Evolutionary conservation across 1,140 invertebrate genomes (phyloP).

Genomic region (Drosophila aff.): DNA sequence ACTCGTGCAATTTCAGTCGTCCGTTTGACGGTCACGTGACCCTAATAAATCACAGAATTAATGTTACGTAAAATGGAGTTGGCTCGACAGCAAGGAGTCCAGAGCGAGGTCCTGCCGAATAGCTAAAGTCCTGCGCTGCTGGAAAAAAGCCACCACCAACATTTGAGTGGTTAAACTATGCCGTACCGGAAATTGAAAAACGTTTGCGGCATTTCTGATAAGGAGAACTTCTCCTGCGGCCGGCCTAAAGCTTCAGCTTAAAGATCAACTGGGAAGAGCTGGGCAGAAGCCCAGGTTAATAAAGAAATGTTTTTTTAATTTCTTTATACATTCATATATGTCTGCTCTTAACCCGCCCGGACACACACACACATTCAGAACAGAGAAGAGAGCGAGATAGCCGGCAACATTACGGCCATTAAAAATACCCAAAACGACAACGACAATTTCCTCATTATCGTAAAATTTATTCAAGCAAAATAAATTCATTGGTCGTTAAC

Average conservation of each 20-base stretch:
- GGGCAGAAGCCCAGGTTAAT: conserved; percentile 21
- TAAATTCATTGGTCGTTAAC: conserved; percentile 86
- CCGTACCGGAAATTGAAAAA: conserved; percentile 80
- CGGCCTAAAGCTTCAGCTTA: conserved; percentile 30
- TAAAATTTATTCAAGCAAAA: conserved; percentile 85
- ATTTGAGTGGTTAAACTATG: conserved; percentile 67
- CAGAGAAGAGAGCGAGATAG: conserved; percentile 30
- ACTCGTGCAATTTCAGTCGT: conserved; percentile 70
- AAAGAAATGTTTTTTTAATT: conserved; percentile 21
- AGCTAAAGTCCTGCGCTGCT: conserved; percentile 4
- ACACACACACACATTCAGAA: conserved; percentile 3
- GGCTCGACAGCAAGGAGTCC: conserved; percentile 20
- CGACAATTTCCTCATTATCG: conserved; percentile 85
- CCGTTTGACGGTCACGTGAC: conserved; percentile 85
- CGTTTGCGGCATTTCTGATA: conserved; percentile 81
- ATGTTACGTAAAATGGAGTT: conserved; percentile 85
- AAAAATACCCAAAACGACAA: conserved; percentile 85
- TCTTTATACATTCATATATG: neutral
- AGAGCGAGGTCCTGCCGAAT: conserved; percentile 18
- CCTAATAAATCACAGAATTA: conserved; percentile 85
- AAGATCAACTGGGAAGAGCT: conserved; percentile 44
- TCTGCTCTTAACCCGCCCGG: conserved; percentile 7
- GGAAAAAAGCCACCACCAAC: conserved; percentile 26
- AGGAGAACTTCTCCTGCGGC: conserved; percentile 25
- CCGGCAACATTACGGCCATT: conserved; percentile 78